Conservation (phyloP, 92 coral and sea anemone genomes). For the Ricordea florida region DNA sequence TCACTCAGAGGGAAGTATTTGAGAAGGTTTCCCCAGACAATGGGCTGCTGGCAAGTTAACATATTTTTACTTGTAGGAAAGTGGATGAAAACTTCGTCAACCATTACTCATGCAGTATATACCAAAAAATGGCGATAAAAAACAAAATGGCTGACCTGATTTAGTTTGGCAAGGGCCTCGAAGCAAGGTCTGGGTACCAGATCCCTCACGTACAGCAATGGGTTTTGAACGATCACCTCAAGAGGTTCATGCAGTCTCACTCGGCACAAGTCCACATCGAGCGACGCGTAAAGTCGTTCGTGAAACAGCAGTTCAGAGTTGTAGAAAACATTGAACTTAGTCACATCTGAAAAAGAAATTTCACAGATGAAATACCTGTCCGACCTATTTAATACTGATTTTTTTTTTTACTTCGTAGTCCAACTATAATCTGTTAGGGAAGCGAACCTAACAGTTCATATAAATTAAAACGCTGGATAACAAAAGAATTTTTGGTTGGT, state of each 20-base stretch:
- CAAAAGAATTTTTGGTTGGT: too few species aligned
- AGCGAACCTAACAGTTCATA: too few species aligned
- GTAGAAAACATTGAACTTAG: constrained; percentile 82
- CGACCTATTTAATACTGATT: neutral
- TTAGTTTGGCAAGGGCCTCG: constrained; percentile 83
- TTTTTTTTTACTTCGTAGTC: too few species aligned
- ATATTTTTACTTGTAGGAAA: too few species aligned
- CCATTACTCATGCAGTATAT: too few species aligned
- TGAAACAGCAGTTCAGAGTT: constrained; percentile 89
- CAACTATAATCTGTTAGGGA: too few species aligned
- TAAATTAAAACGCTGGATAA: too few species aligned
- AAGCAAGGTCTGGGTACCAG: constrained; percentile 94
- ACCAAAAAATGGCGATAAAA: neutral
- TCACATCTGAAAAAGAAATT: constrained; percentile 45
- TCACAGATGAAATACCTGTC: neutral
- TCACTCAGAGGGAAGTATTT: too few species aligned
- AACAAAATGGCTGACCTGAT: constrained; percentile 61
- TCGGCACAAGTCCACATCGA: constrained; percentile 98
- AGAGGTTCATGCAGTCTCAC: constrained; percentile 96
- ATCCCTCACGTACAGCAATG: constrained; percentile 92
- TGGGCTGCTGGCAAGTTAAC: too few species aligned
- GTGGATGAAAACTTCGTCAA: too few species aligned
- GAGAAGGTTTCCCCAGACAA: too few species aligned
- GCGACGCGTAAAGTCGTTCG: constrained; percentile 74
- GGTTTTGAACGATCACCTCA: constrained; percentile 82